Evolutionary conservation across 2,797 vertebrate species (phyloP), one percentile per base, ranked within the genome.

Genomic region (Tokudaia tokunoshimensis): DNA sequence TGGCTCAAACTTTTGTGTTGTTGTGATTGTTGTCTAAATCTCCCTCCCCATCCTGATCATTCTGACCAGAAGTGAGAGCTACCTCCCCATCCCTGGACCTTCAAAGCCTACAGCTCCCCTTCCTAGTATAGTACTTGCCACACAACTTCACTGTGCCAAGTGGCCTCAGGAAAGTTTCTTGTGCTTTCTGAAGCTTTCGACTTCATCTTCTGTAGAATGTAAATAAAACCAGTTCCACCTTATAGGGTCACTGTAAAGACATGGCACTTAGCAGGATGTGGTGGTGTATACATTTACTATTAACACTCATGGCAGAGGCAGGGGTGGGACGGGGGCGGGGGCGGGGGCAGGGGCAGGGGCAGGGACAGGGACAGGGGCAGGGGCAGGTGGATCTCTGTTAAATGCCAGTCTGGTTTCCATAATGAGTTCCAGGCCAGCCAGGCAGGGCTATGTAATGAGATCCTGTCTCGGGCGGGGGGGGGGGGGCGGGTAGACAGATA

Each of bases 181-280:
- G 41, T 3, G 80, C 55, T 76, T 76, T 91, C 47, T 94, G 79
- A 41, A 82, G 3, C 24, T 82, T 65, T n/a, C 13, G 50, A 76
- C 74, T 94, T 76, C 41, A 74, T 92, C 59, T 83, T 61, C 65
- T 79, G 17, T 63, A 89, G 95, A 79, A 82, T 81, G 59, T 47
- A 84, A 95, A 8, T n/a, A 85, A 82, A 96, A 91, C 57, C 29
- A 86, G 50, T 61, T 41, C 50, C 85, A 50, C 47, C 9, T 81
- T 67, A 41, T 8, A 50, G 74, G 75, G 59, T n/a, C 52, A 2
- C 57, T 41, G 13, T 55, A 55, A 87, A 94, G 74, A 67, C 9
- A 19, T 0, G 17, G 72, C 47, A 72, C 13, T 85, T 50, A n/a
- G 31, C 19, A n/a, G 63, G 44, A 63, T 85, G 11, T 50, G 44